phyloP scores from a whole-genome alignment of 2,113 vertebrate species.

The Lophochroa leadbeateri region DNA sequence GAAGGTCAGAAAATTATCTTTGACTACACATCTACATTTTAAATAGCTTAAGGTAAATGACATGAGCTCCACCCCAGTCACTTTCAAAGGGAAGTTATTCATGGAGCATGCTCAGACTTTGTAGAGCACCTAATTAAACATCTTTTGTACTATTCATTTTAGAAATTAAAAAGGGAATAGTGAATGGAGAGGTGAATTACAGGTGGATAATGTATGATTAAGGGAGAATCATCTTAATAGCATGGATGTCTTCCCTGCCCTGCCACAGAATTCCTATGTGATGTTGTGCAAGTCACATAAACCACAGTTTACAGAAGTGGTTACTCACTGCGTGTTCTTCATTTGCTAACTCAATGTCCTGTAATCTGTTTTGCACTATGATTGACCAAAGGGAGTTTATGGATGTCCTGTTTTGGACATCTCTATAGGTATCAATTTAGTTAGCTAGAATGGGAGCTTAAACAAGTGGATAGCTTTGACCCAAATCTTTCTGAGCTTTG shows the following conservation, averaged over 20 bases:
- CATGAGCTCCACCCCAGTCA: slow-evolving; percentile 26
- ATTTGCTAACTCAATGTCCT: not conserved
- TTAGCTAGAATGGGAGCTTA: not conserved
- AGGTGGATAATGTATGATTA: slow-evolving; percentile 16
- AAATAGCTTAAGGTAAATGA: slow-evolving; percentile 51
- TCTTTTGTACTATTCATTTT: slow-evolving; percentile 15
- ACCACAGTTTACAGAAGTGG: not conserved
- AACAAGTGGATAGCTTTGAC: not conserved
- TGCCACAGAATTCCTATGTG: not conserved
- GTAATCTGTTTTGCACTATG: not conserved
- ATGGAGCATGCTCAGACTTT: slow-evolving; percentile 15
- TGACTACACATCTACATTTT: slow-evolving; percentile 31
- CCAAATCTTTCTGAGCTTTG: not conserved
- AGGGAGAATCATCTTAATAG: not conserved
- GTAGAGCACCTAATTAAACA: not conserved
- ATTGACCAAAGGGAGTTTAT: not conserved
- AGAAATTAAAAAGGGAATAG: slow-evolving; percentile 37
- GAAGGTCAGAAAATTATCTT: slow-evolving; percentile 46
- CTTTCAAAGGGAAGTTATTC: slow-evolving; percentile 29
- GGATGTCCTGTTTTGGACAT: not conserved
- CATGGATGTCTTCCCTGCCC: not conserved
- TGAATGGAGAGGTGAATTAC: not conserved
- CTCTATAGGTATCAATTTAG: not conserved
- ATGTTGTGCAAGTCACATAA: not conserved
- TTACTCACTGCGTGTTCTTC: not conserved